A percentile compares a stretch with the other conserved stretches of the same genome.
Conservation (phyloP, 2,888 invertebrate genomes). For the Drosophila dives region DNA sequence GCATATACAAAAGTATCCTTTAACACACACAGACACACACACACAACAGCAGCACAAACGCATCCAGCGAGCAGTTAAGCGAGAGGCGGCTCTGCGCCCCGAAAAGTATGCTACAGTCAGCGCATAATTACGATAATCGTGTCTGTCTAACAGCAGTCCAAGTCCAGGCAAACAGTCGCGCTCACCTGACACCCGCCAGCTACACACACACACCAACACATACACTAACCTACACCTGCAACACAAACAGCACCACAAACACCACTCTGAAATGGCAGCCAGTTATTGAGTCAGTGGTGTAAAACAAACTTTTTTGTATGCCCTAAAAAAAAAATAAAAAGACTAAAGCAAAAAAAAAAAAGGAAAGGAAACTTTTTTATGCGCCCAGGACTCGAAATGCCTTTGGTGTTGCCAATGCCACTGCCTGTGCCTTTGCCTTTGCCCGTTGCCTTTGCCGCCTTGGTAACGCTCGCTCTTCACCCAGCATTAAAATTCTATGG, state of each 20-base stretch:
- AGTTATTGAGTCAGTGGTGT: conserved; percentile 74
- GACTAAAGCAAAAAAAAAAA: conserved; percentile 46
- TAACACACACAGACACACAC: conserved; percentile 34
- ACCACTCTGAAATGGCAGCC: conserved; percentile 50
- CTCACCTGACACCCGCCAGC: conserved; percentile 39
- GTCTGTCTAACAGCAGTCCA: conserved; percentile 65
- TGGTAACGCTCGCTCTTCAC: conserved; percentile 60
- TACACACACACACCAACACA: conserved; percentile 23
- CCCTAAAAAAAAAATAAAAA: conserved; percentile 32
- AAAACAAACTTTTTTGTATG: conserved; percentile 71
- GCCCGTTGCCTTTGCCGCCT: conserved; percentile 12
- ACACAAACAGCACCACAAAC: conserved; percentile 20
- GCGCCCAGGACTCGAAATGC: conserved; percentile 40
- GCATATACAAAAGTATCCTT: conserved; percentile 44
- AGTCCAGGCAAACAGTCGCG: conserved; percentile 45
- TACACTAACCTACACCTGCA: background rate
- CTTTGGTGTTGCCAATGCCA: conserved; percentile 18
- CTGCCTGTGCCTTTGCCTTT: conserved; percentile 19
- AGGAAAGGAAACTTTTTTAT: conserved; percentile 54
- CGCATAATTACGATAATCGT: conserved; percentile 82
- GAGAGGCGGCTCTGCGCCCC: conserved; percentile 55
- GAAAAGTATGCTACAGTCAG: conserved; percentile 71
- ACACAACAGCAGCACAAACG: conserved; percentile 16
- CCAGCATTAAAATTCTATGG: conserved; percentile 73
- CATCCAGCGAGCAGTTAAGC: conserved; percentile 56